Percentiles rank a stretch among this genome's conserved stretches.
Evolutionary conservation across 2,888 invertebrate species (phyloP).

Genomic region (Plebejus melissa): DNA sequence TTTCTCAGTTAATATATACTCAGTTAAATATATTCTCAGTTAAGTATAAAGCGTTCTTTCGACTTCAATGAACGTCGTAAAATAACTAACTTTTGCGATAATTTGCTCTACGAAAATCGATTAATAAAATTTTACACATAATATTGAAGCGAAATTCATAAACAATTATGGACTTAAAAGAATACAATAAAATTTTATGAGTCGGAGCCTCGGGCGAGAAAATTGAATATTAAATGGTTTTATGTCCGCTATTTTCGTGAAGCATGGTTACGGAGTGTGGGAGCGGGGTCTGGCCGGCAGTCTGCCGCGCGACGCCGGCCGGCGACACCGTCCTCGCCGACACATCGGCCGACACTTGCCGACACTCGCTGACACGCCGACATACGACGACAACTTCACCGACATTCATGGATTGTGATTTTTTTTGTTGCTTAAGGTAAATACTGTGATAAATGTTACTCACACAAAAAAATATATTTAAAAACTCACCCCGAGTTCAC

Average conservation of each 20-base stretch:
- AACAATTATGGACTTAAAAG: slow-evolving; percentile 8
- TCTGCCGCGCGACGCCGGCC: slow-evolving; percentile 57
- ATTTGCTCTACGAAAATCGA: neutral
- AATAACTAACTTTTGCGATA: neutral
- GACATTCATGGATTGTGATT: slow-evolving; percentile 28
- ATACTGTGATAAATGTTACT: neutral
- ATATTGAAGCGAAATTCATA: neutral
- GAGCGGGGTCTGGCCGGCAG: slow-evolving; percentile 48
- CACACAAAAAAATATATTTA: neutral
- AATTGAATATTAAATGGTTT: slow-evolving; percentile 27
- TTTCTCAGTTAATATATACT: neutral
- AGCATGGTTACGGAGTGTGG: slow-evolving; percentile 33
- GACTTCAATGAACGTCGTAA: neutral
- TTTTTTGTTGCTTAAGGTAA: slow-evolving; percentile 7
- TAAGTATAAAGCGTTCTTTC: neutral
- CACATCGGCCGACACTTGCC: slow-evolving; percentile 32
- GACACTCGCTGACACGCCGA: slow-evolving; percentile 36
- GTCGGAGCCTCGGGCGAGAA: slow-evolving; percentile 8
- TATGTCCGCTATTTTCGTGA: slow-evolving; percentile 23
- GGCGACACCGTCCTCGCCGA: slow-evolving; percentile 37
- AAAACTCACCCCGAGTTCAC: neutral
- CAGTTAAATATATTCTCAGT: too few relatives aligned
- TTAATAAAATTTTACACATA: neutral
- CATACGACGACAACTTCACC: slow-evolving; percentile 34
- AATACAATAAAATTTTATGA: slow-evolving; percentile 11